Evolutionary conservation across 1,140 invertebrate genomes (phyloP).

Genomic region (Drosophila kurseongensis): DNA sequence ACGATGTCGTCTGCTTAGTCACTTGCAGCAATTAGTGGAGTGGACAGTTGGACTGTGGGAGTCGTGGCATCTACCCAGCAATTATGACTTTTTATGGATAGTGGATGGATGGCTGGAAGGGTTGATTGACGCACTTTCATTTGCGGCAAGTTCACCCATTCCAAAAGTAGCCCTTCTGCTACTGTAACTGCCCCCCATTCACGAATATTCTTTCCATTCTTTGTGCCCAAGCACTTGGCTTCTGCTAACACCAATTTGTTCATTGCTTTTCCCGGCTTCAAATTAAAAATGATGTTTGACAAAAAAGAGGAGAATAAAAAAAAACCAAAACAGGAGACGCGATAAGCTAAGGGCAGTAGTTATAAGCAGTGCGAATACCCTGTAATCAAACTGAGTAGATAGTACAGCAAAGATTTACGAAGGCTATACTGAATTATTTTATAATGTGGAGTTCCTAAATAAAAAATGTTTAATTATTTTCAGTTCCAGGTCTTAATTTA

Average conservation of each 20-base stretch:
- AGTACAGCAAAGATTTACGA: too few relatives aligned
- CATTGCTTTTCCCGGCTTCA: conserved; percentile 73
- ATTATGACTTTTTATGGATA: conserved; percentile 67
- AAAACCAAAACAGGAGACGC: conserved; percentile 14
- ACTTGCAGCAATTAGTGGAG: conserved; percentile 70
- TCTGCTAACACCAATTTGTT: conserved; percentile 81
- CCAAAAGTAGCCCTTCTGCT: not conserved
- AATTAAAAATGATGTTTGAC: conserved; percentile 75
- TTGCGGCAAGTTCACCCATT: conserved; percentile 33
- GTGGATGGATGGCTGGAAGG: conserved; percentile 44
- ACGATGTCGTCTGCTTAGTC: conserved; percentile 76
- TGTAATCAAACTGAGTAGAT: not conserved
- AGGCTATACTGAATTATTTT: not conserved
- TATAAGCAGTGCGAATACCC: not conserved
- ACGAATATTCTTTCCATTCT: conserved; percentile 22
- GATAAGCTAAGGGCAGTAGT: not conserved
- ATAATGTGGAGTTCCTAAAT: not conserved
- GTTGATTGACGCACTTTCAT: conserved; percentile 70
- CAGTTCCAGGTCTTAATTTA: too few relatives aligned
- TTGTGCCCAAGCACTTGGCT: conserved; percentile 71
- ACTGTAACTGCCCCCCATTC: conserved; percentile 8
- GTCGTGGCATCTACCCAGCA: conserved; percentile 65
- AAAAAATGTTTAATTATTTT: not conserved
- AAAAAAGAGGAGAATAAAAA: conserved; percentile 22
- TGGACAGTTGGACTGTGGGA: conserved; percentile 22